A percentile compares a stretch with the other conserved stretches of the same genome.
These are phyloP conservation scores for Allacma fusca DNA, from an alignment of 2,888 invertebrate species.

Conservation along the genomic window DNA sequence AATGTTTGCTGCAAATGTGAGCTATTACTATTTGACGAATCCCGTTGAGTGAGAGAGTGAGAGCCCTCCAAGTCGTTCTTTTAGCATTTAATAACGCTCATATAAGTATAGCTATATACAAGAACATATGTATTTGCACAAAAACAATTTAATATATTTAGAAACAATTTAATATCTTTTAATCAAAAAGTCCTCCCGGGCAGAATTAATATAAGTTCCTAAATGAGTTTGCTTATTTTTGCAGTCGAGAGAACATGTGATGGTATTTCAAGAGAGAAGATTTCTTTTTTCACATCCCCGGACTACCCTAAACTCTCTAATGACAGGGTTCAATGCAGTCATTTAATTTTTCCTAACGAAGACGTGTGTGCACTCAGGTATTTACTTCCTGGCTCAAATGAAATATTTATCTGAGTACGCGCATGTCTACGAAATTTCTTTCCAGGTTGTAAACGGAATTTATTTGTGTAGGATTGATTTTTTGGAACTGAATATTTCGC, in stretches of 20 bases:
- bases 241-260: conserved; percentile 63
- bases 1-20: conserved; percentile 58
- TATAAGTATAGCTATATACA: too few species aligned
- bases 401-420: too few species aligned
- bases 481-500: conserved; percentile 62
- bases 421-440: too few species aligned
- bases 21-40: too few species aligned
- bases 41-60: neutral
- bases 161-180: too few species aligned
- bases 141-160: too few species aligned
- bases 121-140: too few species aligned
- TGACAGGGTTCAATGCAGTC: conserved; percentile 63
- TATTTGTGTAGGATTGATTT: conserved; percentile 62
- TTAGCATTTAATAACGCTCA: too few species aligned
- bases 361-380: conserved; percentile 63
- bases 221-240: conserved; percentile 36
- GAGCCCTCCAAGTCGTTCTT: neutral
- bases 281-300: conserved; percentile 63
- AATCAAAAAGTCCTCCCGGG: too few species aligned
- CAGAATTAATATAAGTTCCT: neutral
- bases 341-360: conserved; percentile 62
- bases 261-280: conserved; percentile 62
- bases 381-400: neutral
- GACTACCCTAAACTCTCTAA: conserved; percentile 61
- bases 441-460: conserved; percentile 7